Conservation (phyloP, 2,888 invertebrate genomes). For the Apodemia zela region DNA sequence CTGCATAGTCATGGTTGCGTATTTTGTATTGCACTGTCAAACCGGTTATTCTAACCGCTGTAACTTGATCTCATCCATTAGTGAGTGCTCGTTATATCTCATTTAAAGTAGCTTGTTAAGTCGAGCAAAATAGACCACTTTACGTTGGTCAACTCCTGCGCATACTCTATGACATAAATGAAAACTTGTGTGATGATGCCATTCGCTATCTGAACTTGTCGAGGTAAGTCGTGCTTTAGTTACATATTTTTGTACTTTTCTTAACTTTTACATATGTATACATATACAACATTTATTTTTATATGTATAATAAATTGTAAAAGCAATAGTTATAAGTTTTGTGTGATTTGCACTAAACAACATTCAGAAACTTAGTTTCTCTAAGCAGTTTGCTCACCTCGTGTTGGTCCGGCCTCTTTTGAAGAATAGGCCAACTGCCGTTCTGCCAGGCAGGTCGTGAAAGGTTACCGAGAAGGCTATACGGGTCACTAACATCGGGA, state of each 20-base stretch:
- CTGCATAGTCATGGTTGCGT: conserved; percentile 18
- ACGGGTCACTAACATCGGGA: too few species aligned
- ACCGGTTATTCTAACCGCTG: conserved; percentile 31
- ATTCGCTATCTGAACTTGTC: conserved; percentile 37
- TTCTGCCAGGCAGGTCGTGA: too few species aligned
- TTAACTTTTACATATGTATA: conserved; percentile 14
- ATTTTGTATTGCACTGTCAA: conserved; percentile 25
- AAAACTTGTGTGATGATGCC: conserved; percentile 20
- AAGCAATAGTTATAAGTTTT: too few species aligned
- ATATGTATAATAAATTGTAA: too few species aligned
- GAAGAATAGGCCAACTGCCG: too few species aligned
- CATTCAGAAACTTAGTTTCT: too few species aligned
- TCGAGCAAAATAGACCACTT: conserved; percentile 29
- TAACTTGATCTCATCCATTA: conserved; percentile 25
- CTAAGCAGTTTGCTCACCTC: too few species aligned
- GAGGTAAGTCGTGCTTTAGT: conserved; percentile 45
- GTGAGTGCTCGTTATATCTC: conserved; percentile 19
- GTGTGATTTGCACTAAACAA: too few species aligned
- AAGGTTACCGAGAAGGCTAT: too few species aligned
- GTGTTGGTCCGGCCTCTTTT: too few species aligned
- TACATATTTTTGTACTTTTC: conserved; percentile 19
- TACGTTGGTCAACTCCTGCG: conserved; percentile 27
- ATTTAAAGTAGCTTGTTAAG: conserved; percentile 22
- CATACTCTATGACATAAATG: conserved; percentile 19
- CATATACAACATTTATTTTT: too few species aligned